phyloP scores from a whole-genome alignment of 1,140 invertebrate species.

The Neotoxoptera formosana region DNA sequence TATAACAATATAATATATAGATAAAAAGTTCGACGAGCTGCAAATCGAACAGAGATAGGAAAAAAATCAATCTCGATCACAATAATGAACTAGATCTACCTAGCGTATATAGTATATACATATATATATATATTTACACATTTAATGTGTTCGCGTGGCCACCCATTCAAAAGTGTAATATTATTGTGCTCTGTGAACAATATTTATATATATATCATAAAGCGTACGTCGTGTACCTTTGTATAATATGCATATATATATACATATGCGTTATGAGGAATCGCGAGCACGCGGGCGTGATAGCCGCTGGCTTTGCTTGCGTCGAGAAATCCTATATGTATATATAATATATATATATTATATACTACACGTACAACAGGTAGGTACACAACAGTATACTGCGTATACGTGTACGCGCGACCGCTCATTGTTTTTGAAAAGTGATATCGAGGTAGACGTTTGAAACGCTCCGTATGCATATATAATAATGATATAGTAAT shows the following conservation, averaged over 20 bases:
- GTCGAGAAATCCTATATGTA: background rate
- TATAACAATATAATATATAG: background rate
- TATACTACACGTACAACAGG: too few relatives aligned
- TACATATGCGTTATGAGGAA: background rate
- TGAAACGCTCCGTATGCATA: background rate
- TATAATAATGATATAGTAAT: background rate
- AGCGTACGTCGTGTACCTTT: background rate
- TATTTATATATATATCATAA: background rate
- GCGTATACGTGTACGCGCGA: background rate
- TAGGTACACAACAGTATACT: background rate
- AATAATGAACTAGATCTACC: background rate
- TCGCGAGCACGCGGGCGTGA: slow-evolving; percentile 27
- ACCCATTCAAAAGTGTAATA: slow-evolving; percentile 6
- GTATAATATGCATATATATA: background rate
- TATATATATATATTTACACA: background rate
- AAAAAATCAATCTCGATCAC: slow-evolving; percentile 15
- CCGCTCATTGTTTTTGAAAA: slow-evolving; percentile 35
- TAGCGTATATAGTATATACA: background rate
- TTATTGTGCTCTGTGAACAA: slow-evolving; percentile 35
- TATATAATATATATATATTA: background rate
- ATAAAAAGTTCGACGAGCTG: background rate
- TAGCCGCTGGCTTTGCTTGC: slow-evolving; percentile 2
- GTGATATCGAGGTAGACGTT: background rate
- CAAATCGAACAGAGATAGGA: background rate
- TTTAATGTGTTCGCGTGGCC: background rate